Percentiles rank a stretch among this genome's conserved stretches.
Conservation (phyloP, 53 echinoderm and acorn worm genomes). For the Luidia sarsii region DNA sequence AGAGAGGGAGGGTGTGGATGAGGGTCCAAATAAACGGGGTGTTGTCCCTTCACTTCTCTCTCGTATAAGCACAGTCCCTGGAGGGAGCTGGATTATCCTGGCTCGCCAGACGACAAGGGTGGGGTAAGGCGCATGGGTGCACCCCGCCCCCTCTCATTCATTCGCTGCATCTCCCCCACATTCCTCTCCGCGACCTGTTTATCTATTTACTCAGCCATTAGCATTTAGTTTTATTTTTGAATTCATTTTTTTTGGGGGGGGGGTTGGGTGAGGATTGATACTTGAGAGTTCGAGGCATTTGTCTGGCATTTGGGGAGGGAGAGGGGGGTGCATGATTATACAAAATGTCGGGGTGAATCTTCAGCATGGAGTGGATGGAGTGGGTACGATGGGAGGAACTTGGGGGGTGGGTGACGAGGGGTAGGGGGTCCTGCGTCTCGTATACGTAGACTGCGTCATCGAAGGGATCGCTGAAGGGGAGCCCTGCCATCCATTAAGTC, state of each 20-base stretch:
- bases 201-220: no score
- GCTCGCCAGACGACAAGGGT: slow-evolving; percentile 51
- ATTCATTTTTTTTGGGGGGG: no score
- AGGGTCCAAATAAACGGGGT: slow-evolving; percentile 38
- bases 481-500: no score
- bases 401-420: no score
- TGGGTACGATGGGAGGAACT: no score
- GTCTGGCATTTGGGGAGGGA: slow-evolving; percentile 24
- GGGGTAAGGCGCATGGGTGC: not conserved
- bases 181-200: not conserved
- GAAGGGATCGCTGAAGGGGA: no score
- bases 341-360: not conserved
- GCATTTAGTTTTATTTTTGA: no score
- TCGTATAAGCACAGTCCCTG: not conserved
- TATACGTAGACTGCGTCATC: no score
- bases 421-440: no score
- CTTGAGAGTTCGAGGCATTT: no score
- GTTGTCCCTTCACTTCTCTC: slow-evolving; percentile 35
- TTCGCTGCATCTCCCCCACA: not conserved
- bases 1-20: not conserved
- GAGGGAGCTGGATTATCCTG: slow-evolving; percentile 14
- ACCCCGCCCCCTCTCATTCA: not conserved
- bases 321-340: not conserved
- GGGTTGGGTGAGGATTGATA: no score
- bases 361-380: not conserved